These are phyloP conservation scores for Cephus spinipes DNA, from an alignment of 2,888 invertebrate species.

Conservation along the genomic window DNA sequence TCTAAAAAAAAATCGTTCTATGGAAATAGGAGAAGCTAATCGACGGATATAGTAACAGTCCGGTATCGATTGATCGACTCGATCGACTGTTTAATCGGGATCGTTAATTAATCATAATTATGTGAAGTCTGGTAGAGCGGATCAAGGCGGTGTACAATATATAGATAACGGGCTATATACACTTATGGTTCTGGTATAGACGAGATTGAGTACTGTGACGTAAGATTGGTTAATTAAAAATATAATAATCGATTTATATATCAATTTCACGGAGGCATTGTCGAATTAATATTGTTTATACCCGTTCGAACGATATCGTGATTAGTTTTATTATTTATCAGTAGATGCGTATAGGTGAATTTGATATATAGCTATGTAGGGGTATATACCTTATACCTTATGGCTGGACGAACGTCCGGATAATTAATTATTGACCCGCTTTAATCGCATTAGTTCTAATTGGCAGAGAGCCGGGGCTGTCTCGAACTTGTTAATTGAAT, in stretches of 20 bases:
- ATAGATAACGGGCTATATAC: neutral
- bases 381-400: neutral
- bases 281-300: neutral
- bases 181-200: too few relatives aligned
- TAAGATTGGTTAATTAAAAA: too few relatives aligned
- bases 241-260: neutral
- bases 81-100: neutral
- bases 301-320: neutral
- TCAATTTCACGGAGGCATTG: neutral
- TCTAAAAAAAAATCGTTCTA: conserved; percentile 35
- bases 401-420: conserved; percentile 26
- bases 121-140: neutral
- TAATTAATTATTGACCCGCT: conserved; percentile 55
- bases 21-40: conserved; percentile 17
- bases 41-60: neutral
- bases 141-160: neutral
- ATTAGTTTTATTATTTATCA: neutral
- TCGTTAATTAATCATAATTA: neutral
- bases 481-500: conserved; percentile 57
- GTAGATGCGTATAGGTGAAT: neutral
- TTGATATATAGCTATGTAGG: neutral
- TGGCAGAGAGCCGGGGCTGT: conserved; percentile 42
- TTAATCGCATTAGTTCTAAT: conserved; percentile 57
- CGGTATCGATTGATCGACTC: neutral
- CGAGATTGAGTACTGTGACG: too few relatives aligned